These are phyloP conservation scores for Enteromius afrohamiltoni DNA, from an alignment of 2,797 vertebrate species.

Conservation along the genomic window DNA sequence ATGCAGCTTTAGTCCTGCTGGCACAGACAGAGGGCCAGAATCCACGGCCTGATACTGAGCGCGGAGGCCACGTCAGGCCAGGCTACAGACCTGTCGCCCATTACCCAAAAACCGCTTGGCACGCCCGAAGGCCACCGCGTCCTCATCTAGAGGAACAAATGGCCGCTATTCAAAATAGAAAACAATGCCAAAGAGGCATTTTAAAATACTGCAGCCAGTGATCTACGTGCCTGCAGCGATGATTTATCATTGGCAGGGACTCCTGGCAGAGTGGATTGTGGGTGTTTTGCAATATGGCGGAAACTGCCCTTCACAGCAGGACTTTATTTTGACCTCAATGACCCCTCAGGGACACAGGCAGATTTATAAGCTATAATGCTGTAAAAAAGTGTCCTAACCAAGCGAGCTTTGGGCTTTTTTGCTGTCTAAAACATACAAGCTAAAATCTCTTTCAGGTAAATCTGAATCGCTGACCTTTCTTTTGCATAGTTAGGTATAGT, in stretches of 20 bases:
- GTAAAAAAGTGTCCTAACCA: not conserved
- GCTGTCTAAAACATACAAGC: not conserved
- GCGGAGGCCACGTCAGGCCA: constrained; percentile 42
- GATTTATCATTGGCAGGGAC: constrained; percentile 54
- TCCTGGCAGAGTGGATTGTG: constrained; percentile 36
- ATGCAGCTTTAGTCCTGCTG: constrained; percentile 41
- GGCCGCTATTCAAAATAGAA: constrained; percentile 74
- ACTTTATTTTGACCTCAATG: constrained; percentile 16
- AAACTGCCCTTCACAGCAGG: constrained; percentile 43
- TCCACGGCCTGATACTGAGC: constrained; percentile 26
- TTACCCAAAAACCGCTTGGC: constrained; percentile 62
- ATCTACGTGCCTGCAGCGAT: constrained; percentile 56
- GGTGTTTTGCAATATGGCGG: constrained; percentile 43
- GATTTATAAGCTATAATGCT: not conserved
- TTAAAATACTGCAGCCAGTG: constrained; percentile 58
- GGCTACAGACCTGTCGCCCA: constrained; percentile 38
- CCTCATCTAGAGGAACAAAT: constrained; percentile 60
- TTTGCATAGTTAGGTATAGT: not conserved
- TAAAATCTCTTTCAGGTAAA: not conserved
- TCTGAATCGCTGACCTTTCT: not conserved
- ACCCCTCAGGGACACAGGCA: constrained; percentile 6
- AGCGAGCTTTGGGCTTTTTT: not conserved
- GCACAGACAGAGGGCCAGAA: constrained; percentile 43
- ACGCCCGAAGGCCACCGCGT: constrained; percentile 70
- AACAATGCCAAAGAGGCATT: constrained; percentile 73